Evolutionary conservation across 2,888 invertebrate genomes (phyloP).

Genomic region (Ganaspis brasiliensis): DNA sequence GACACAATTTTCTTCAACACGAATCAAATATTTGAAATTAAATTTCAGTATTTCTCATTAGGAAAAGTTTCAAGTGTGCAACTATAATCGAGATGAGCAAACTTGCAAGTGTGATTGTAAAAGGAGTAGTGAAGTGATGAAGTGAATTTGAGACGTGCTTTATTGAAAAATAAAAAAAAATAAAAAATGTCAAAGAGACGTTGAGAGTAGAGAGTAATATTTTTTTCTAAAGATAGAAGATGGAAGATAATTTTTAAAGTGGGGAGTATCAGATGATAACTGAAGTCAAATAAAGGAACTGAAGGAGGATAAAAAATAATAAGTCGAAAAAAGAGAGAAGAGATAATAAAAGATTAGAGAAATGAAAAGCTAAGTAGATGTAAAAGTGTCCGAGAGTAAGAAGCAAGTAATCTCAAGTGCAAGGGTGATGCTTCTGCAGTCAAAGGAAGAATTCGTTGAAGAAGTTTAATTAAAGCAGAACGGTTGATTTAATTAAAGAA

Average conservation of each 20-base stretch:
- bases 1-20: neutral
- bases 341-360: neutral
- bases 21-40: too few species aligned
- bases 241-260: neutral
- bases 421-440: conserved; percentile 22
- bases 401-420: conserved; percentile 23
- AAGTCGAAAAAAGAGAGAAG: neutral
- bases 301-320: neutral
- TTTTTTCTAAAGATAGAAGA: neutral
- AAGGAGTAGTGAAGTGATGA: neutral
- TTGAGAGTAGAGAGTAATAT: neutral
- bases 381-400: neutral
- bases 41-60: neutral
- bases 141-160: neutral
- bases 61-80: neutral
- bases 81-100: neutral
- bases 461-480: conserved; percentile 19
- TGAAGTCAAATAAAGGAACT: neutral
- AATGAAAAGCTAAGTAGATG: neutral
- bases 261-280: neutral
- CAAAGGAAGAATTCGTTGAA: conserved; percentile 6
- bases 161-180: too few species aligned
- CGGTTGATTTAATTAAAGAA: conserved; percentile 28
- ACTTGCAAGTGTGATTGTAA: neutral
- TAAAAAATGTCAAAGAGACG: neutral